Base-by-base conservation (phyloP, 2,797 vertebrate genomes). In the Lophotriccus pileatus region DNA sequence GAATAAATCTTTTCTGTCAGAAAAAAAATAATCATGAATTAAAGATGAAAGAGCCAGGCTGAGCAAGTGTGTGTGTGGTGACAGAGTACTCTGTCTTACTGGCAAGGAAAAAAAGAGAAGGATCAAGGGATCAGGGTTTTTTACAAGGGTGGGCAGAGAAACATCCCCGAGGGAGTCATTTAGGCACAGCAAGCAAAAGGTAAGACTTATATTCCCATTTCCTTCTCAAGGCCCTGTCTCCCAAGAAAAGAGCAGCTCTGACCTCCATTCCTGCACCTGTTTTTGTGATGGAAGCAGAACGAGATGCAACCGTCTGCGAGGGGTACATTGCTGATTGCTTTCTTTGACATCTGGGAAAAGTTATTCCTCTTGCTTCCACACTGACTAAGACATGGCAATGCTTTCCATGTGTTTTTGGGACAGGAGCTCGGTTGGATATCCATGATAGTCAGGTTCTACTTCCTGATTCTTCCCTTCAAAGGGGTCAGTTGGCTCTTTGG, bases 11-110 rank as follows among this genome's bases (percentile, higher is more conserved):
- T 81, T 53, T 49, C 43, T 87, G 77, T 84, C 90, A 90, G 77
- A 37, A 60, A 72, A 91, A 74, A 58, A 74, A 39, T 0, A 55
- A 34, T 60, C 49, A 92, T 94, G 79, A 89, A 93, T 94, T 94
- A 96, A 94, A 94, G 74, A 93, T 94, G 94, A 93, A 86, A 44
- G 81, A 90, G 39, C 47, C 66, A 52, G 47, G 47, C 59, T 88
- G 70, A 86, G 55, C 43, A 55, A 91, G 46, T 0, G 0, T 64
- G 37, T 1, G 1, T 64, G 34, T 68, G 30, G 36, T 88, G 72
- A 46, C 52, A 80, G 52, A 85, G 34, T 58, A 14, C 59, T 94
- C 72, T 82, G 36, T 88, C 36, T 63, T 86, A n/a, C 58, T 73
- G 50, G 58, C 47, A 91, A 78, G 46, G 53, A 85, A 62, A 72